phyloP scores from a whole-genome alignment of 2,797 vertebrate species.

The Champsocephalus gunnari region DNA sequence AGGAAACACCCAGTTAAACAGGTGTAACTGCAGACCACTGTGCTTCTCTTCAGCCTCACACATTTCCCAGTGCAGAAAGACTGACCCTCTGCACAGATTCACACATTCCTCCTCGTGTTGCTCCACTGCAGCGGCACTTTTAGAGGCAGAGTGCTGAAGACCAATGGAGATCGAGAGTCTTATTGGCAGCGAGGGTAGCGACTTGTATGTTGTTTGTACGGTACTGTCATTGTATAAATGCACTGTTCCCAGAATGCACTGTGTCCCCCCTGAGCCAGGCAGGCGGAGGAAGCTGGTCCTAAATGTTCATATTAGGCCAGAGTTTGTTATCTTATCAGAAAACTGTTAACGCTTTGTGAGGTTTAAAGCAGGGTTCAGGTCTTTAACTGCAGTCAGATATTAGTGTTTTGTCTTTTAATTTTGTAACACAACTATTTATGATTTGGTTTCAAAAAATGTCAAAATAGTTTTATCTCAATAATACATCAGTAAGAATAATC shows the following conservation, averaged over 20 bases:
- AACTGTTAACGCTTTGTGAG: neutral
- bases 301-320: neutral
- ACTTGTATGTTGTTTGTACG: slow-evolving; percentile 6
- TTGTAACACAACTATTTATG: neutral
- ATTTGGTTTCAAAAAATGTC: neutral
- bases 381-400: neutral
- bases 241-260: slow-evolving; percentile 80
- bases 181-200: neutral
- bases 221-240: slow-evolving; percentile 64
- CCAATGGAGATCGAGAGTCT: slow-evolving; percentile 6
- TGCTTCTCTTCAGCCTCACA: neutral
- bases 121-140: neutral
- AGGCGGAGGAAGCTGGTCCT: neutral
- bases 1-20: neutral
- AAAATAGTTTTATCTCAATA: no score
- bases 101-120: slow-evolving; percentile 8
- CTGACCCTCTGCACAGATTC: slow-evolving; percentile 1
- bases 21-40: neutral
- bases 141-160: slow-evolving; percentile 5
- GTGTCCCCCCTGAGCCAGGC: slow-evolving; percentile 38
- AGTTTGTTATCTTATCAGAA: neutral
- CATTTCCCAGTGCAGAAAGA: neutral
- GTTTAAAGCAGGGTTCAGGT: neutral
- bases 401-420: neutral
- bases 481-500: no score